Evolutionary conservation across 2,113 vertebrate genomes (phyloP).

Genomic region (Chascanopsetta lugubris): DNA sequence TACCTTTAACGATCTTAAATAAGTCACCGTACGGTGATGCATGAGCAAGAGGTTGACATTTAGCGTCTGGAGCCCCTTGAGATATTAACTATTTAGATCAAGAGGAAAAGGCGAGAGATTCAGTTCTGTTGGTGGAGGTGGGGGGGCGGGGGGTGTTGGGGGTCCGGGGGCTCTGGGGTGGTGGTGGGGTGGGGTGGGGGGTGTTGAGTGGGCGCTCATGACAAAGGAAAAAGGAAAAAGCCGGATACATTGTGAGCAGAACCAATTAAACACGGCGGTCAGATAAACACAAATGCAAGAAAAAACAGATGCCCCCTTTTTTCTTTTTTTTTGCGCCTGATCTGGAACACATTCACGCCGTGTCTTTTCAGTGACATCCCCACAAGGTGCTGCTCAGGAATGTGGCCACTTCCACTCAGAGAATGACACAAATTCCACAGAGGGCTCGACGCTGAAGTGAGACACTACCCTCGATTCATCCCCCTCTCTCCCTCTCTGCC

Average conservation of each 20-base stretch:
- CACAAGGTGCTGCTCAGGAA: conserved; percentile 69
- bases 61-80: background rate
- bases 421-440: conserved; percentile 75
- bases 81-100: background rate
- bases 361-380: conserved; percentile 68
- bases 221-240: conserved; percentile 18
- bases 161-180: no score
- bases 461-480: conserved; percentile 76
- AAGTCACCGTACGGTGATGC: background rate
- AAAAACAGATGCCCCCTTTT: conserved; percentile 59
- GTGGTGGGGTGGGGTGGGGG: no score
- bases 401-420: conserved; percentile 65
- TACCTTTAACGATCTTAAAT: background rate
- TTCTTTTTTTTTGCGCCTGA: conserved; percentile 38
- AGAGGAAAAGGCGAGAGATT: background rate
- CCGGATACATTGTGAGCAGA: conserved; percentile 13
- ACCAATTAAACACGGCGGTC: conserved; percentile 53
- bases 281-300: conserved; percentile 53
- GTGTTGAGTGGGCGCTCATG: no score
- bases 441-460: conserved; percentile 63
- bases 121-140: background rate
- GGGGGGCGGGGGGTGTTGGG: no score
- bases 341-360: conserved; percentile 62
- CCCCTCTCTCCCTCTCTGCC: conserved; percentile 46
- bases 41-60: background rate